Evolutionary conservation across 92 coral and sea anemone genomes (phyloP).

Genomic region (Phenganax marumi): DNA sequence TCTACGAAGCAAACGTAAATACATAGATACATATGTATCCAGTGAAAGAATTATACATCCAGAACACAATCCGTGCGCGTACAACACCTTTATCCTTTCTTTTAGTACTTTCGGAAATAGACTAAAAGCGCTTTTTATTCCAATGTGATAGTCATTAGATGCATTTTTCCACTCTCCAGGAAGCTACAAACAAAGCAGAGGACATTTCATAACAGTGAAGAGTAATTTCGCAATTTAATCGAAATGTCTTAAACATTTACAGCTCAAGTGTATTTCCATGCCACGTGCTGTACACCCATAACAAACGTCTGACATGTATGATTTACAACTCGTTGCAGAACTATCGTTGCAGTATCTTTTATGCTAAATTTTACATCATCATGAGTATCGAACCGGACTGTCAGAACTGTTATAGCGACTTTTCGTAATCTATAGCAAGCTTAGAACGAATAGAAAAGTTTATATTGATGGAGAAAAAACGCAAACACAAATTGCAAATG

Average conservation of each 20-base stretch:
- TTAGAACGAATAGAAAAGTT: not conserved
- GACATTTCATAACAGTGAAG: not conserved
- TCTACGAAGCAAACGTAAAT: constrained; percentile 47
- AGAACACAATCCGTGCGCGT: not conserved
- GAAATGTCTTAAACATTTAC: not conserved
- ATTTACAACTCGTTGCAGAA: not conserved
- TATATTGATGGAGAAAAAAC: too few relatives aligned
- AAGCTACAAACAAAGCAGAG: constrained; percentile 51
- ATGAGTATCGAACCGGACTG: not conserved
- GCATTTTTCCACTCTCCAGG: constrained; percentile 92
- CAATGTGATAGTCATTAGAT: constrained; percentile 74
- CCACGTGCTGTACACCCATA: too few relatives aligned
- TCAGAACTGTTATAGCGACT: not conserved
- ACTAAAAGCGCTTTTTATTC: constrained; percentile 75
- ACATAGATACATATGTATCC: too few relatives aligned
- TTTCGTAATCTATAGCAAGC: not conserved
- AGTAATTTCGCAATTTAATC: not conserved
- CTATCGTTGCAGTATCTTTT: not conserved
- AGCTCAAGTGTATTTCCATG: not conserved
- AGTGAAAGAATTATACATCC: not conserved
- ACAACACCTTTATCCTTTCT: constrained; percentile 68
- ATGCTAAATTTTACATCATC: not conserved
- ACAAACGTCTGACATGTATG: too few relatives aligned
- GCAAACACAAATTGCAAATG: too few relatives aligned
- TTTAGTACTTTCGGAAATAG: constrained; percentile 76